These are phyloP conservation scores for Tiaroga cobitis DNA, from an alignment of 2,797 vertebrate species.

Conservation along the genomic window DNA sequence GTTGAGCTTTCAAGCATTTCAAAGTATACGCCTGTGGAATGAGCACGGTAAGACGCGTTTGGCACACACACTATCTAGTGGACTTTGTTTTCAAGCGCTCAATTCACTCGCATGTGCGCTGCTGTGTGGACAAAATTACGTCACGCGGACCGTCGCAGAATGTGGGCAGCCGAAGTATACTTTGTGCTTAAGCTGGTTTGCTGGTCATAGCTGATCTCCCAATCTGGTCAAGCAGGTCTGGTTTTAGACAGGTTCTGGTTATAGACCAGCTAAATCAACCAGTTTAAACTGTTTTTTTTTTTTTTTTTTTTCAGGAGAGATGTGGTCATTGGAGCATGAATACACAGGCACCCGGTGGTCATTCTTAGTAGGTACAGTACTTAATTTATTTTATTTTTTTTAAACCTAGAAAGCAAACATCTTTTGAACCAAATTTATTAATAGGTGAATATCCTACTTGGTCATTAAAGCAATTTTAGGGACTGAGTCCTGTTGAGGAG, in stretches of 20 bases:
- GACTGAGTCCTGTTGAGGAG: conserved; percentile 4
- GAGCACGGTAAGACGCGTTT: no score
- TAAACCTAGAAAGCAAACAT: conserved; percentile 32
- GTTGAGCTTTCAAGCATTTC: no score
- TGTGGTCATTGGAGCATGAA: background rate
- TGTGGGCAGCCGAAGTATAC: background rate
- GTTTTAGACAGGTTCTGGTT: background rate
- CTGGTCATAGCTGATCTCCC: background rate
- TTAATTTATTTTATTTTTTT: no score
- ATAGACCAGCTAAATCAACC: background rate
- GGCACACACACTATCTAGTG: no score
- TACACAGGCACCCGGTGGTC: background rate
- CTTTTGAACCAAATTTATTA: conserved; percentile 45
- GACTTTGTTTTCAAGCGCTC: no score
- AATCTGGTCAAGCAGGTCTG: background rate
- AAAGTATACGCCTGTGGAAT: no score
- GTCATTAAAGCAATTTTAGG: conserved; percentile 64
- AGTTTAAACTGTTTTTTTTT: background rate
- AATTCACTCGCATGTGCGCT: background rate
- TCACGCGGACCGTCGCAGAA: background rate
- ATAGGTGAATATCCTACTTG: conserved; percentile 31
- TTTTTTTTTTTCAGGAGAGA: background rate
- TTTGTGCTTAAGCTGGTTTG: background rate
- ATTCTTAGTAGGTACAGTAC: background rate
- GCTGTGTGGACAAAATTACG: background rate